phyloP scores from a whole-genome alignment of 2,113 vertebrate genomes.

The Sphaerodactylus townsendi region DNA sequence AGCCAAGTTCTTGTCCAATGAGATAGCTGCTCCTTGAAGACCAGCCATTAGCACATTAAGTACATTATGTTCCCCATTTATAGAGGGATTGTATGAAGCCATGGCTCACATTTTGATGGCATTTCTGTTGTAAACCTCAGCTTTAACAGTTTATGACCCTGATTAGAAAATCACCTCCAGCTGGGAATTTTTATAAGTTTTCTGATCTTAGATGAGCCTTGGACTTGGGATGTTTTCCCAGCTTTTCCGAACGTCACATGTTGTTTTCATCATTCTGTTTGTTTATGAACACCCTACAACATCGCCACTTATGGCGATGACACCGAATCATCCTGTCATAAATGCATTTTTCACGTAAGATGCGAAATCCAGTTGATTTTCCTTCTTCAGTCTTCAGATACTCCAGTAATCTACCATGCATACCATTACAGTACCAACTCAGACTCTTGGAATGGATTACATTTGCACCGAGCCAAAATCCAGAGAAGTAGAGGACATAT shows the following conservation, averaged over 20 bases:
- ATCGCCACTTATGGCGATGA: neutral
- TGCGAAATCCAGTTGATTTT: neutral
- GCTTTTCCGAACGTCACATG: neutral
- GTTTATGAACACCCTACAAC: neutral
- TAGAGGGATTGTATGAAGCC: constrained; percentile 31
- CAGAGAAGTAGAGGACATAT: neutral
- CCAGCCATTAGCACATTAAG: constrained; percentile 51
- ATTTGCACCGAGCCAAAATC: neutral
- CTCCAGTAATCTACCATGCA: neutral
- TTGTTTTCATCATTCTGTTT: neutral
- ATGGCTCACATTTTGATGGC: constrained; percentile 35
- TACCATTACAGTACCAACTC: neutral
- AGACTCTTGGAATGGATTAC: too few species aligned
- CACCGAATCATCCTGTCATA: neutral
- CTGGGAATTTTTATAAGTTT: constrained; percentile 15
- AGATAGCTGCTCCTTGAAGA: constrained; percentile 33
- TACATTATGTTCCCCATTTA: constrained; percentile 33
- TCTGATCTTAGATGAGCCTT: neutral
- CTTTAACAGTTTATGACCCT: constrained; percentile 13
- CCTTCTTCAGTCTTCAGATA: neutral
- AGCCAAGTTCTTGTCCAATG: constrained; percentile 33
- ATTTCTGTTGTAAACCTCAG: neutral
- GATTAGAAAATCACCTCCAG: constrained; percentile 33
- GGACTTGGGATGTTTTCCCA: neutral
- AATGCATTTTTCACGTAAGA: neutral